phyloP scores from a whole-genome alignment of 2,797 vertebrate species.

The Chaenodraco wilsoni region DNA sequence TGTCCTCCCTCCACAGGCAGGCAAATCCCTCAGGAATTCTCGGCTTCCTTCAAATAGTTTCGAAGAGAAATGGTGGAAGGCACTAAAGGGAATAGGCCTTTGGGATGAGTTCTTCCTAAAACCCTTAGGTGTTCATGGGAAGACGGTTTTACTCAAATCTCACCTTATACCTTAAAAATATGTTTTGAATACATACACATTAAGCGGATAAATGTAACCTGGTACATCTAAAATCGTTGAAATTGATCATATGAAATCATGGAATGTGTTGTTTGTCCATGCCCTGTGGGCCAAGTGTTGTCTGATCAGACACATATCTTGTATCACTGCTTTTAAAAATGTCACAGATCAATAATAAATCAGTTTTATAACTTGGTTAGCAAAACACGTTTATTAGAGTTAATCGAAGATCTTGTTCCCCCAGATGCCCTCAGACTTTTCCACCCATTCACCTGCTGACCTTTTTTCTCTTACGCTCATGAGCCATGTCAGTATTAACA shows the following conservation, averaged over 20 bases:
- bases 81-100: slow-evolving; percentile 16
- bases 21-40: slow-evolving; percentile 39
- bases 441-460: neutral
- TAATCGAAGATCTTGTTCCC: neutral
- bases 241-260: no score
- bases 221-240: no score
- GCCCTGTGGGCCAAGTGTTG: no score
- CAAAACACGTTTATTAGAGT: no score
- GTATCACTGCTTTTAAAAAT: no score
- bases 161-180: neutral
- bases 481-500: neutral
- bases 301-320: no score
- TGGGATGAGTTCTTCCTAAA: slow-evolving; percentile 25
- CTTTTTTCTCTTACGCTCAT: neutral
- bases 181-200: no score
- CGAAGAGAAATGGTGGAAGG: slow-evolving; percentile 32
- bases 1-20: slow-evolving; percentile 37
- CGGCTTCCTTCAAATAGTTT: slow-evolving; percentile 39
- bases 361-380: no score
- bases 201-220: no score
- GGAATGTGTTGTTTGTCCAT: no score
- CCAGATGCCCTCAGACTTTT: neutral
- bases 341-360: no score
- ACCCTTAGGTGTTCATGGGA: neutral
- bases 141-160: neutral